Evolutionary conservation across 2,888 invertebrate species (phyloP), one percentile per base, ranked within the genome.

Genomic region (Lagria hirta): DNA sequence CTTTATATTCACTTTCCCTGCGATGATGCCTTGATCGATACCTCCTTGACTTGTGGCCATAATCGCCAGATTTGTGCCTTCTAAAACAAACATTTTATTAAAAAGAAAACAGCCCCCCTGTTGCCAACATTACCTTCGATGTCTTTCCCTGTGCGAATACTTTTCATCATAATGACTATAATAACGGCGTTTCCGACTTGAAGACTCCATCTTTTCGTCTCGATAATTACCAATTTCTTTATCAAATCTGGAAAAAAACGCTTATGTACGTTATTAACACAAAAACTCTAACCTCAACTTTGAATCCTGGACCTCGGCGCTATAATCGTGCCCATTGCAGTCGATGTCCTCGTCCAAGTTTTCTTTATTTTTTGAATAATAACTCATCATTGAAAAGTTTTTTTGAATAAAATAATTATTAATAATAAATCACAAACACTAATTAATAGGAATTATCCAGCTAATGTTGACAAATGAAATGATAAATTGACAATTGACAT

Each of bases 1-100:
- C 44, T 45, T 45, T 44, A 35, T 18, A 32, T 22, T 44, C 44
- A 24, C 13, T 43, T 10, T 38, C 38, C 14, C 21, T 38, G 10
- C 30, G 29, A 7, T 28, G 28, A 22, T 30, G 30, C 8, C 23
- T 11, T 5, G 38, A 38, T 14, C 15, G 22, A n/a, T 38, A 23
- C 4, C 30, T 29, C 3, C 28, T 28, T 13, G 7, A n/a, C 1
- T 27, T 28, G 10, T 17, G 30, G 18, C 26, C 18, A 2, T 20
- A 18, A n/a, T n/a, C n/a, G n/a, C n/a, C n/a, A n/a, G n/a, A n/a
- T n/a, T n/a, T n/a, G n/a, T n/a, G n/a, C n/a, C n/a, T n/a, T n/a
- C n/a, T 10, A 16, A 30, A 30, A 17, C 4, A 11, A 32, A 15
- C 6, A 21, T 7, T n/a, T 27, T 27, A 13, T 7, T 27, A 14